Evolutionary conservation across 1,140 invertebrate species (phyloP).

Genomic region (Drosophila pachea): DNA sequence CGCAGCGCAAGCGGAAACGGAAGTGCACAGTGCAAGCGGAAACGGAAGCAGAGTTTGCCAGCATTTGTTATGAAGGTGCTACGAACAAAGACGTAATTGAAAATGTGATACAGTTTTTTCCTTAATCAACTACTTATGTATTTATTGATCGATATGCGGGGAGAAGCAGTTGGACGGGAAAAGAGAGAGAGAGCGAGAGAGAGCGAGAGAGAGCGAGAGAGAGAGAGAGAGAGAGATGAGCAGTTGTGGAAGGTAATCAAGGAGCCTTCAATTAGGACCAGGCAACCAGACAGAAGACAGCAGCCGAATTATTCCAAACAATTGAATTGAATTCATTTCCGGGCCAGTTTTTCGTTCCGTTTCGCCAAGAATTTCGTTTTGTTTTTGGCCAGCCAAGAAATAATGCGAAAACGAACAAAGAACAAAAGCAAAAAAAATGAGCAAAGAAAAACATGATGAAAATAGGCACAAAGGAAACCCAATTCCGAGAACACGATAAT

Average conservation of each 20-base stretch:
- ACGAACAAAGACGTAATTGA: constrained; percentile 79
- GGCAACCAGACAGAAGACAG: not conserved
- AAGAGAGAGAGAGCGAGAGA: constrained; percentile 4
- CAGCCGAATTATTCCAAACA: no score
- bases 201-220: not conserved
- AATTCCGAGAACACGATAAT: constrained; percentile 1
- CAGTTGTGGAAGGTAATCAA: constrained; percentile 15
- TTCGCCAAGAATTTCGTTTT: constrained; percentile 14
- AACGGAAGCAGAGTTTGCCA: constrained; percentile 23
- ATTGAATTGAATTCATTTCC: constrained; percentile 18
- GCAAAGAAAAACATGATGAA: not conserved
- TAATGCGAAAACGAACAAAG: constrained; percentile 16
- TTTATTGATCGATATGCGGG: constrained; percentile 51
- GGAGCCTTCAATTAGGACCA: constrained; percentile 20
- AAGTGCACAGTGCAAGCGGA: not conserved
- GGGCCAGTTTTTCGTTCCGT: constrained; percentile 24
- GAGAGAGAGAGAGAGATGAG: constrained; percentile 1
- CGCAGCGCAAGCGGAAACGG: not conserved
- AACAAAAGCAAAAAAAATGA: not conserved
- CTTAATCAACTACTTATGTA: constrained; percentile 63
- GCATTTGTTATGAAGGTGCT: constrained; percentile 75
- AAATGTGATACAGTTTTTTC: constrained; percentile 79
- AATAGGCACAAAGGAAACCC: constrained; percentile 14
- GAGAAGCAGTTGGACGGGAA: constrained; percentile 27
- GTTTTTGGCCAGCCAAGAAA: constrained; percentile 22